phyloP scores from a whole-genome alignment of 2,888 invertebrate species.

The Acanthosepion esculentum region DNA sequence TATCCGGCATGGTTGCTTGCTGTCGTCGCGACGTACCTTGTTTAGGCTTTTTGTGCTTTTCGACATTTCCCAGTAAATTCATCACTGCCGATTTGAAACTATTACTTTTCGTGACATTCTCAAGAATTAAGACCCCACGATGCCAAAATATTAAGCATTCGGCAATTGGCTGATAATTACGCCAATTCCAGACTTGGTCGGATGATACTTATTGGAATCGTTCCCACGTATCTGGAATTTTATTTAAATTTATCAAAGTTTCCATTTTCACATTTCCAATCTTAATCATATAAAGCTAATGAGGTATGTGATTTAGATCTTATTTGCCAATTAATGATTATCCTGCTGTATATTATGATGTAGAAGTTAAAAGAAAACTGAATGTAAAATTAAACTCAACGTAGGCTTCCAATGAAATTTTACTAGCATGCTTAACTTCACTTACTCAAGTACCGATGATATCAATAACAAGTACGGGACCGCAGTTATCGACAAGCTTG shows the following conservation, averaged over 20 bases:
- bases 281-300: background rate
- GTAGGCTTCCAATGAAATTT: too few species aligned
- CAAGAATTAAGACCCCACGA: background rate
- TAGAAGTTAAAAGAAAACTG: too few species aligned
- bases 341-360: too few species aligned
- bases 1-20: background rate
- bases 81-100: background rate
- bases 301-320: too few species aligned
- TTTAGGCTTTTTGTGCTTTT: background rate
- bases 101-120: background rate
- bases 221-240: background rate
- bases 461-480: too few species aligned
- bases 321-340: too few species aligned
- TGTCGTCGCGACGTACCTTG: background rate
- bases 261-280: background rate
- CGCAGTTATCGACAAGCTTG: too few species aligned
- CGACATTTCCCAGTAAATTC: background rate
- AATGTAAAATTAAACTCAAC: too few species aligned
- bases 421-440: too few species aligned
- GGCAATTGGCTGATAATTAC: background rate
- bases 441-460: too few species aligned
- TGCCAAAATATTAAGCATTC: background rate
- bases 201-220: background rate
- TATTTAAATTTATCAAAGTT: background rate
- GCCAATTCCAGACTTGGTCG: background rate